Base-by-base conservation (phyloP, 2,797 vertebrate genomes). In the Acanthurus tractus region DNA sequence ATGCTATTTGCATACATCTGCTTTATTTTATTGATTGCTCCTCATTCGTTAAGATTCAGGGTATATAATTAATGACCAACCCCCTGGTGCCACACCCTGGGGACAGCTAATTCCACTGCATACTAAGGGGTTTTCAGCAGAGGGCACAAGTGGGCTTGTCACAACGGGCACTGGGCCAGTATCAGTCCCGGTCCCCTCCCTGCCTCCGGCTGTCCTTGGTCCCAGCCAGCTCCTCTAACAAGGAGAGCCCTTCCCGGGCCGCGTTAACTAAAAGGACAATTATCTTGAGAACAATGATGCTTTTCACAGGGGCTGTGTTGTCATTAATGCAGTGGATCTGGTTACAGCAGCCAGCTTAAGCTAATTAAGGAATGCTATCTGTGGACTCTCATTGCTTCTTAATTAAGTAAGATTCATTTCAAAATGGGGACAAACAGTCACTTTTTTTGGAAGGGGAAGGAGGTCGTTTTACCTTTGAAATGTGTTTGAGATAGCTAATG, bases 241-340 rank as follows among this genome's bases (percentile, higher is more conserved):
- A 95, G 95, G 90, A 93, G 90, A 92, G 91, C 93, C 91, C 93
- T 95, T 95, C 93, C 93, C 84, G 76, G 81, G 89, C 93, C 77
- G 77, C 86, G 91, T 95, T 96, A 96, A 96, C 95, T 96, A 96
- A 96, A 96, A 96, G 95, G 94, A 96, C 94, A 96, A 96, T 96
- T 96, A 96, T 95, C 95, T 89, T 77, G 93, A 96, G 95, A 95
- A 96, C 95, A 96, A 96, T 95, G 95, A 95, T 92, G 93, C 95
- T 95, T 96, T 96, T 96, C 94, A 96, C 94, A 92, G 89, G 86
- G 92, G 84, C 93, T 92, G 93, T 94, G 94, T 94, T 96, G 95
- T 95, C 95, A 95, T 95, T 96, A 96, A 95, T 93, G 93, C 92
- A 93, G 89, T 92, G 90, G 93, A 96, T 96, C 95, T 95, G 95